Conservation (phyloP, 2,797 vertebrate species). For the Sebastes elongatus region DNA sequence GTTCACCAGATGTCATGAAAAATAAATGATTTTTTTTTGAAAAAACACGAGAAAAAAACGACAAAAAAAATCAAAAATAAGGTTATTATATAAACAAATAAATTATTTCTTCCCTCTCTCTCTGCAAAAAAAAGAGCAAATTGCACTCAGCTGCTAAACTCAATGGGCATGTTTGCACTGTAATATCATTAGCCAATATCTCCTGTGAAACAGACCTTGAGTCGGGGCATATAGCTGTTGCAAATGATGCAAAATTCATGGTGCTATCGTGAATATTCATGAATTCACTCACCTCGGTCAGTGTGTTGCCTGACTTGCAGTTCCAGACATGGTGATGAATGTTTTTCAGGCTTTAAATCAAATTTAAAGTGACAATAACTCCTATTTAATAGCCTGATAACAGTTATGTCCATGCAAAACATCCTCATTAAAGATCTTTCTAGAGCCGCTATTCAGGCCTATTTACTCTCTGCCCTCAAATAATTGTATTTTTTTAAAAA, state of each 20-base stretch:
- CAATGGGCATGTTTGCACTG: not conserved
- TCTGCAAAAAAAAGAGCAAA: not conserved
- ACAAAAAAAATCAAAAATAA: not conserved
- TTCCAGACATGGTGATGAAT: too few relatives aligned
- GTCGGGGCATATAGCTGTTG: not conserved
- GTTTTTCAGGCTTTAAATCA: too few relatives aligned
- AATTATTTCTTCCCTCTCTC: not conserved
- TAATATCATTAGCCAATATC: not conserved
- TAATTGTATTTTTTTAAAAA: rapidly evolving
- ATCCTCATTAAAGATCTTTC: not conserved
- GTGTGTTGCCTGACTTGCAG: not conserved
- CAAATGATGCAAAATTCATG: not conserved
- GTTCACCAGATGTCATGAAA: not conserved
- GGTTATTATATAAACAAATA: not conserved
- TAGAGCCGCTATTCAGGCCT: not conserved
- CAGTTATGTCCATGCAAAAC: too few relatives aligned
- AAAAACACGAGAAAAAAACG: not conserved
- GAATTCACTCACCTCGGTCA: not conserved
- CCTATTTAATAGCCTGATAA: too few relatives aligned
- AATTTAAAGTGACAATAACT: too few relatives aligned
- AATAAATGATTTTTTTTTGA: not conserved
- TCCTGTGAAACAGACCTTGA: not conserved
- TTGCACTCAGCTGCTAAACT: not conserved
- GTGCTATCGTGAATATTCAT: too few relatives aligned
- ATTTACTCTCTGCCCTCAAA: not conserved